These are phyloP conservation scores for Hyperoplus lanceolatus DNA, from an alignment of 2,797 vertebrate species.

Conservation along the genomic window DNA sequence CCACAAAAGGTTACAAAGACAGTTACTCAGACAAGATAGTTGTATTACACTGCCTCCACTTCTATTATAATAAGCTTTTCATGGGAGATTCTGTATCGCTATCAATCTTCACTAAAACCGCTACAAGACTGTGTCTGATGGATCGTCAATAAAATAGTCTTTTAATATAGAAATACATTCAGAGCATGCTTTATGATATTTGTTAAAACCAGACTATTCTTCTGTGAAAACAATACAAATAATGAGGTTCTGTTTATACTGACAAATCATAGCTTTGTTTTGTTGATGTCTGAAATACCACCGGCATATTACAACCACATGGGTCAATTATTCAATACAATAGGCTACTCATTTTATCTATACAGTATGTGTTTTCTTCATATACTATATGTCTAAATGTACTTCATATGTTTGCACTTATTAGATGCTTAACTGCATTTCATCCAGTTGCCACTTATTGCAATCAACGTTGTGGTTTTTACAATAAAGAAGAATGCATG, in stretches of 20 bases:
- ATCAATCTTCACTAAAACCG: neutral
- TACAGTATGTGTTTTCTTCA: too few relatives aligned
- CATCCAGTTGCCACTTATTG: too few relatives aligned
- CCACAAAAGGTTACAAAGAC: neutral
- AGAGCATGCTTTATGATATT: neutral
- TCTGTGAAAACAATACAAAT: too few relatives aligned
- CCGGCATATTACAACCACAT: neutral
- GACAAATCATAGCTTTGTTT: neutral
- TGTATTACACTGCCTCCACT: constrained; percentile 21
- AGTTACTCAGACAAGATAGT: constrained; percentile 1
- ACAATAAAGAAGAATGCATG: too few relatives aligned
- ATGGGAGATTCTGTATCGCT: neutral
- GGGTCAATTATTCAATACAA: neutral
- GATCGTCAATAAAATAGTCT: neutral
- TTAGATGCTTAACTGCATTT: too few relatives aligned
- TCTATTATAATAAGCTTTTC: constrained; percentile 14
- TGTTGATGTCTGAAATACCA: neutral
- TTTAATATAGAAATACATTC: neutral
- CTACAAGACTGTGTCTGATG: neutral
- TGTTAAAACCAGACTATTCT: neutral
- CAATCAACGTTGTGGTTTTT: too few relatives aligned
- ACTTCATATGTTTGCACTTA: too few relatives aligned
- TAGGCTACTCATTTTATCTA: too few relatives aligned
- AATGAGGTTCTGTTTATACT: neutral
- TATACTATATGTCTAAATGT: too few relatives aligned